Evolutionary conservation across 2,113 vertebrate species (phyloP).

Genomic region (Amblyornis subalaris): DNA sequence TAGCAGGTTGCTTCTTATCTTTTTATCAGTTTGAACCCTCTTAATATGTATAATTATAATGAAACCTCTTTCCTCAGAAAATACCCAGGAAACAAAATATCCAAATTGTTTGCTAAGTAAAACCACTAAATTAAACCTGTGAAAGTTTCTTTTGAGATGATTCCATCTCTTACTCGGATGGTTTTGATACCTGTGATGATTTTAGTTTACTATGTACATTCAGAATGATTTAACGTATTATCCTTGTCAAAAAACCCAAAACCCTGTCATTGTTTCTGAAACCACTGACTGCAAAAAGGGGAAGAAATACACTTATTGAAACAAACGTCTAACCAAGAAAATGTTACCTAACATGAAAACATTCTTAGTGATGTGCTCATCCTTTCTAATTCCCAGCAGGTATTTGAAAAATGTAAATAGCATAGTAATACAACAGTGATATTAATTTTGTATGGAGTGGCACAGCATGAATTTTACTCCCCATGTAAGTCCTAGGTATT

Average conservation of each 20-base stretch:
- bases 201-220: neutral
- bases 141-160: neutral
- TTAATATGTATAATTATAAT: neutral
- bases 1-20: neutral
- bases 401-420: slow-evolving; percentile 29
- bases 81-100: neutral
- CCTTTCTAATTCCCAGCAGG: slow-evolving; percentile 3
- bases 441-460: slow-evolving; percentile 31
- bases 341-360: neutral
- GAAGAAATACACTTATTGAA: neutral
- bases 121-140: neutral
- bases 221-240: neutral
- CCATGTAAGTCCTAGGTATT: neutral
- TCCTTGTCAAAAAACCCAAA: neutral
- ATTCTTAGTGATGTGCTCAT: neutral
- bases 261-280: neutral
- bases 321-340: neutral
- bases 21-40: neutral
- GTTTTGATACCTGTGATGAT: neutral
- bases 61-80: neutral
- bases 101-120: neutral
- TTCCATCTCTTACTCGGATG: neutral
- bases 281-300: neutral
- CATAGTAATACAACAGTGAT: neutral
- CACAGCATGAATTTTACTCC: neutral